These are phyloP conservation scores for Hozukius guyotensis DNA, from an alignment of 2,797 vertebrate species.

Conservation along the genomic window DNA sequence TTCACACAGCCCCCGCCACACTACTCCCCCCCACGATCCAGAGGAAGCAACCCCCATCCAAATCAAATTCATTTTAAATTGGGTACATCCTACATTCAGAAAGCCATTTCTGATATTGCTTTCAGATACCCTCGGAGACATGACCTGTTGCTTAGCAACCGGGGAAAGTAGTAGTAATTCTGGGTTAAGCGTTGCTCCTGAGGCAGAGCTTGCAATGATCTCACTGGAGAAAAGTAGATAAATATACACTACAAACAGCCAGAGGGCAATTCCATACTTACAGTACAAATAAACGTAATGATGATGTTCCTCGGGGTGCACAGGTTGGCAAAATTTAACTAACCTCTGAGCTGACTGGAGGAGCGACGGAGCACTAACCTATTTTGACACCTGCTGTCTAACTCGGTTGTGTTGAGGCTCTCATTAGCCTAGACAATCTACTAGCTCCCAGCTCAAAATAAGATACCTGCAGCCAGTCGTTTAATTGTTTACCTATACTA, in stretches of 20 bases:
- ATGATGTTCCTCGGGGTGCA: conserved; percentile 2
- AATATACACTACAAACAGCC: conserved; percentile 48
- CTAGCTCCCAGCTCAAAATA: not conserved
- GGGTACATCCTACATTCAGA: conserved; percentile 60
- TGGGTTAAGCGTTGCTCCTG: conserved; percentile 59
- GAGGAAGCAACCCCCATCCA: conserved; percentile 45
- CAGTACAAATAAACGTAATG: not conserved
- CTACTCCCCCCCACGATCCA: not conserved
- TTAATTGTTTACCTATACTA: not conserved
- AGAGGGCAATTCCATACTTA: conserved; percentile 23
- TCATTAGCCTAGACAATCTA: conserved; percentile 14
- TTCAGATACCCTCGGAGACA: conserved; percentile 65
- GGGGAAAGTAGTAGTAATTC: conserved; percentile 59
- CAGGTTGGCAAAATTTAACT: conserved; percentile 3
- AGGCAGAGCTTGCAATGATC: conserved; percentile 30
- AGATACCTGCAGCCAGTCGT: not conserved
- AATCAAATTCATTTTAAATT: conserved; percentile 66
- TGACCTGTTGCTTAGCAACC: conserved; percentile 79
- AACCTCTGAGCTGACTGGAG: not conserved
- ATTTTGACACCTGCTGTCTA: conserved; percentile 27
- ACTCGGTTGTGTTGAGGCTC: not conserved
- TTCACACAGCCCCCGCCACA: not conserved
- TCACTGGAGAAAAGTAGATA: conserved; percentile 53
- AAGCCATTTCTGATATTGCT: conserved; percentile 64
- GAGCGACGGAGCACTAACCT: not conserved